phyloP scores from a whole-genome alignment of 2,888 invertebrate species.

The Stenchaetothrips biformis region DNA sequence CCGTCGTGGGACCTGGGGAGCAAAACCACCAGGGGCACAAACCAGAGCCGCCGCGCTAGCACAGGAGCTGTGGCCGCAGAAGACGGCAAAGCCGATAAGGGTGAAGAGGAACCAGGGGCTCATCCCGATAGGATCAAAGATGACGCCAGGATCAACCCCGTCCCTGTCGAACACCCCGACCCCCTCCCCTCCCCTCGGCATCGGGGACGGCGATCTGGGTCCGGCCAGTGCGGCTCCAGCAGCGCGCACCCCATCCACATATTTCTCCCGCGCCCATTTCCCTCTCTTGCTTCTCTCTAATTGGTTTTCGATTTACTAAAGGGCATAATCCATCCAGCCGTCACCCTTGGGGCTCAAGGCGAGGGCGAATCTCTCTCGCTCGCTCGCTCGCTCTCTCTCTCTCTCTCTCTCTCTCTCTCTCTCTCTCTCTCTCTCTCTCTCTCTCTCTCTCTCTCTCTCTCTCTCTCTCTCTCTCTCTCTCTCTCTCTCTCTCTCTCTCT shows the following conservation, averaged over 20 bases:
- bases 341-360: neutral
- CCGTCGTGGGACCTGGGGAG: too few relatives aligned
- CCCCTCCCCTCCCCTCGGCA: neutral
- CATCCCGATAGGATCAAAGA: constrained; percentile 18
- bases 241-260: neutral
- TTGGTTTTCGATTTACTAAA: neutral
- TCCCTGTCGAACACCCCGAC: neutral
- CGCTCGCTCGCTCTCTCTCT: neutral
- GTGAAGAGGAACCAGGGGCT: constrained; percentile 11
- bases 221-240: neutral
- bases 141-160: neutral
- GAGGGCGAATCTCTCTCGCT: neutral
- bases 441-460: too few relatives aligned
- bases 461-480: too few relatives aligned
- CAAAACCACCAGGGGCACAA: too few relatives aligned
- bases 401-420: too few relatives aligned
- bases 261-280: neutral
- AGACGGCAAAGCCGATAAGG: constrained; percentile 17
- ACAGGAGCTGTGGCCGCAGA: neutral
- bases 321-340: neutral
- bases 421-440: too few relatives aligned
- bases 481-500: neutral
- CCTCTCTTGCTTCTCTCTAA: neutral
- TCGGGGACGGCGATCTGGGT: neutral
- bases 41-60: too few relatives aligned